Evolutionary conservation across 2,888 invertebrate species (phyloP).

Genomic region (Ashinkailepas kermadecensis): DNA sequence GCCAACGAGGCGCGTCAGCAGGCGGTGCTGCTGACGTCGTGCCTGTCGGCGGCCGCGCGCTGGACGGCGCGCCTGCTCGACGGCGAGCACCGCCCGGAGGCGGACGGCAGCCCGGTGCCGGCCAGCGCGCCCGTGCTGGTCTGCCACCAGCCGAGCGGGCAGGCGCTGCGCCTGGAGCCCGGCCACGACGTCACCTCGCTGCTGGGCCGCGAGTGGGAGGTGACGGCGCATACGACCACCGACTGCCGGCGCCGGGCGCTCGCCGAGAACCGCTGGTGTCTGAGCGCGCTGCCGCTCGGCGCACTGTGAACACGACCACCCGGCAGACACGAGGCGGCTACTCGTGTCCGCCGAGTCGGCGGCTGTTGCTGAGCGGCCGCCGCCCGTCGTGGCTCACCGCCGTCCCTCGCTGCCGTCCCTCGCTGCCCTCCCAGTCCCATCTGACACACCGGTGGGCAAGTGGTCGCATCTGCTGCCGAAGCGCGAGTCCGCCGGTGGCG

Average conservation of each 20-base stretch:
- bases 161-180: slow-evolving; percentile 13
- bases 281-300: slow-evolving; percentile 6
- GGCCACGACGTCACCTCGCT: slow-evolving; percentile 8
- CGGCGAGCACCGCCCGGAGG: background rate
- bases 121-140: background rate
- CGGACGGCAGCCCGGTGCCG: slow-evolving; percentile 7
- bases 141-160: slow-evolving; percentile 12
- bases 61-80: slow-evolving; percentile 4
- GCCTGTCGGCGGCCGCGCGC: background rate
- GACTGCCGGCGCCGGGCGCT: background rate
- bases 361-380: too few relatives aligned
- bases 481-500: too few relatives aligned
- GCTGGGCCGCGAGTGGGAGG: slow-evolving; percentile 9
- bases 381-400: too few relatives aligned
- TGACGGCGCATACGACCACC: background rate
- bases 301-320: background rate
- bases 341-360: too few relatives aligned
- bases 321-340: too few relatives aligned
- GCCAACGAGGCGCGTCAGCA: slow-evolving; percentile 2
- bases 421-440: too few relatives aligned
- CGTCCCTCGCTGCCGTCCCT: too few relatives aligned
- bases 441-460: too few relatives aligned
- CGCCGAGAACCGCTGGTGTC: slow-evolving; percentile 14
- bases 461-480: too few relatives aligned
- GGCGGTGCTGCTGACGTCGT: slow-evolving; percentile 3